Evolutionary conservation across 2,888 invertebrate genomes (phyloP).

Genomic region (Ptycholaimellus sp.): DNA sequence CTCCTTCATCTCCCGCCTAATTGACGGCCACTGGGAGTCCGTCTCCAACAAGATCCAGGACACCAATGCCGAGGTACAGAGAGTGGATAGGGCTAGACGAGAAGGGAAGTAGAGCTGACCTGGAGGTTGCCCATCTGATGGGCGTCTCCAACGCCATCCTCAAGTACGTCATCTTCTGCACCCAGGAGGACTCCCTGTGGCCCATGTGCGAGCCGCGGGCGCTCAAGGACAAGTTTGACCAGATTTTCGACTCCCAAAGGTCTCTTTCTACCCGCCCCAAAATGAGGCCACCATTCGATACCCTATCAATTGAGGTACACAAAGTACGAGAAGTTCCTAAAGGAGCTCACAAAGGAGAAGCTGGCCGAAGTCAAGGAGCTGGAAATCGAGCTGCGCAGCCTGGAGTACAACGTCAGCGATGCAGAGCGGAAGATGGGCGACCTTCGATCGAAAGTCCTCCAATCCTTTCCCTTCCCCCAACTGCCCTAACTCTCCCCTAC

Average conservation of each 20-base stretch:
- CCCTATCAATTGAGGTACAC: too few species aligned
- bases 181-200: slow-evolving; percentile 88
- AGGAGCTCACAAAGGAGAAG: not conserved
- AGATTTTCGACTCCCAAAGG: slow-evolving; percentile 77
- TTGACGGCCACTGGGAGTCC: too few species aligned
- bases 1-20: not conserved
- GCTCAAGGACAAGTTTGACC: slow-evolving; percentile 83
- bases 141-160: slow-evolving; percentile 82
- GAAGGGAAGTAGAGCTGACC: not conserved
- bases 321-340: not conserved
- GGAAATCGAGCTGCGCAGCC: slow-evolving; percentile 1
- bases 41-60: too few species aligned
- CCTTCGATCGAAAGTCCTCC: too few species aligned
- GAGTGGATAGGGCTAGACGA: not conserved
- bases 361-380: not conserved
- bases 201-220: slow-evolving; percentile 75
- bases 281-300: too few species aligned
- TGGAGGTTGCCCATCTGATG: slow-evolving; percentile 34
- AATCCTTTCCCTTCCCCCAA: too few species aligned
- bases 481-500: too few species aligned
- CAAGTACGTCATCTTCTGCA: slow-evolving; percentile 89
- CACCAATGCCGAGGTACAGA: not conserved
- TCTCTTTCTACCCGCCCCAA: too few species aligned
- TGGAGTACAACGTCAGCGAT: not conserved
- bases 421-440: too few species aligned